Evolutionary conservation across 2,113 vertebrate species (phyloP), one percentile per base, ranked within the genome.

Genomic region (Pipra filicauda): DNA sequence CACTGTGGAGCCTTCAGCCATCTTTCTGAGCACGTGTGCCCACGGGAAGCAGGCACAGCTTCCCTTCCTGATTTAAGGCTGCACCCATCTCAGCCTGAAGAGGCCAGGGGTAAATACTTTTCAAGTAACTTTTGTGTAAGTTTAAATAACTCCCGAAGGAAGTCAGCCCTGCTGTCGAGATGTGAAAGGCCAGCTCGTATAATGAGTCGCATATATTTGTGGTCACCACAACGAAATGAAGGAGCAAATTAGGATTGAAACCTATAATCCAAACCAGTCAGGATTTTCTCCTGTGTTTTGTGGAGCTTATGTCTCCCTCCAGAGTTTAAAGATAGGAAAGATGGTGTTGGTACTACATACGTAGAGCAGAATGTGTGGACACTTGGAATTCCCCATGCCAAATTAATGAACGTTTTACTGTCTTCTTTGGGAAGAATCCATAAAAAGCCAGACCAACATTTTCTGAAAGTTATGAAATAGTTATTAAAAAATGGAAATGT

Each of bases 281-380:
- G 59, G n/a, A 48, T 92, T 88, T 83, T 64, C 59, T 91, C 31
- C 28, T 51, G 33, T 30, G 44, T 49, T 96, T 91, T 74, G 28
- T 65, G 90, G 82, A 86, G 84, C 82, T 89, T 92, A 16, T 89
- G 87, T 96, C 87, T 96, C 78, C 95, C 93, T 96, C 87, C 92
- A 91, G 95, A 95, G 80, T 80, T 95, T 69, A 61, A 87, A 93
- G 64, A 48, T 13, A 94, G 87, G 78, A 91, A 94, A 73, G 67
- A 84, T 96, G 66, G 28, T 73, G 31, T 90, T 74, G 46, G 24
- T 82, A n/a, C 86, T 85, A 59, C 48, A 43, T 55, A 58, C 71
- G 91, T 67, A 2, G 6, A 92, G 65, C 88, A 92, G 83, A 95
- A 77, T 9, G 6, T 2, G 4, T 37, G 43, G 88, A 88, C 51